Evolutionary conservation across 2,797 vertebrate species (phyloP).

Genomic region (Xyrichtys novacula): DNA sequence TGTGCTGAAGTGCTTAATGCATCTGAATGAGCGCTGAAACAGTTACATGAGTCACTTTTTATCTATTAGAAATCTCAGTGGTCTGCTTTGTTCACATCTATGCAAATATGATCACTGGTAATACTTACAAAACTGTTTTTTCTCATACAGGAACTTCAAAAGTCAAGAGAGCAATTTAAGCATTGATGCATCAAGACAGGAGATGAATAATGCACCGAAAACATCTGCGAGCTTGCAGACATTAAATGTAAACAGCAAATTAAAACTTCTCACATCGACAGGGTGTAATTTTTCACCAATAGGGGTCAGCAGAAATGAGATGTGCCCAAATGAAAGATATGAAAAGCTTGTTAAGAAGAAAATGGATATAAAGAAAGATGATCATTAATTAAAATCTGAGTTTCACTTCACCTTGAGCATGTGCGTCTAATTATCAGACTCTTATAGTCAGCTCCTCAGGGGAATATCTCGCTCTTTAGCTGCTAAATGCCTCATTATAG

Average conservation of each 20-base stretch:
- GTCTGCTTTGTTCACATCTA: neutral
- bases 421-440: neutral
- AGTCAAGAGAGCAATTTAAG: too few relatives aligned
- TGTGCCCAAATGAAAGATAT: too few relatives aligned
- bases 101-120: neutral
- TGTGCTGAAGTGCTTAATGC: neutral
- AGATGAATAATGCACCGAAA: neutral
- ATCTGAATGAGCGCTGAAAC: neutral
- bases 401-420: neutral
- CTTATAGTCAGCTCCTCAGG: neutral
- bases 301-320: too few relatives aligned
- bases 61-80: neutral
- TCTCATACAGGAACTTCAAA: too few relatives aligned
- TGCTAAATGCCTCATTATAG: neutral
- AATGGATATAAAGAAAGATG: neutral
- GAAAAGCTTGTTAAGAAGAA: too few relatives aligned
- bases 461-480: too few relatives aligned
- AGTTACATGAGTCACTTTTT: neutral
- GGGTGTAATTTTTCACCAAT: too few relatives aligned
- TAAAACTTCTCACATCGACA: too few relatives aligned
- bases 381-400: neutral
- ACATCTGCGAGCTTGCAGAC: too few relatives aligned
- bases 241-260: too few relatives aligned
- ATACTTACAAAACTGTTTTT: too few relatives aligned
- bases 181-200: neutral